Conservation (phyloP, 2,113 vertebrate genomes). For the Istiophorus platypterus region DNA sequence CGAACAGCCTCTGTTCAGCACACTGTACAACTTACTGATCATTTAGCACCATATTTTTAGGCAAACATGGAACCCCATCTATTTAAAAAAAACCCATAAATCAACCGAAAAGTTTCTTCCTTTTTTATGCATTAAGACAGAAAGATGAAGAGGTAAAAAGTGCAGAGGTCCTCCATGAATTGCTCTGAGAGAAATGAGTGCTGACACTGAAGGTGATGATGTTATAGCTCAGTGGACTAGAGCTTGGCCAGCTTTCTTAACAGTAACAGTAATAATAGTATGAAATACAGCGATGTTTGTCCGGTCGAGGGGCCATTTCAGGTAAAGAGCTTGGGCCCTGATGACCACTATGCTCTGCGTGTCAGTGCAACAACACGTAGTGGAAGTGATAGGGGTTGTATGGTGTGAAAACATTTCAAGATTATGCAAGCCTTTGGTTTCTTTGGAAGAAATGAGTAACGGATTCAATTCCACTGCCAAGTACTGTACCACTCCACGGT, state of each 20-base stretch:
- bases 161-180: background rate
- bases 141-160: background rate
- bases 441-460: background rate
- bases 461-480: background rate
- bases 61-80: background rate
- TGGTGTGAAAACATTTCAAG: constrained; percentile 2
- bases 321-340: background rate
- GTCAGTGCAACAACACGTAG: background rate
- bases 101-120: background rate
- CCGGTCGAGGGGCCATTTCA: background rate
- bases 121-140: background rate
- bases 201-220: background rate
- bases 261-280: constrained; percentile 1
- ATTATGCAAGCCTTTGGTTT: background rate
- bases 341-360: background rate
- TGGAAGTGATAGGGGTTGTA: background rate
- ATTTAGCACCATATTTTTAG: background rate
- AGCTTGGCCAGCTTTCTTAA: constrained; percentile 5
- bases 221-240: background rate
- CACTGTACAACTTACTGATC: background rate
- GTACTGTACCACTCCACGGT: background rate
- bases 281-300: background rate
- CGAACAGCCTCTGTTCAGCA: background rate
- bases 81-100: no score
- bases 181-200: background rate